Conservation (phyloP, 2,113 vertebrate genomes). For the Epinephelus cyanopodus region DNA sequence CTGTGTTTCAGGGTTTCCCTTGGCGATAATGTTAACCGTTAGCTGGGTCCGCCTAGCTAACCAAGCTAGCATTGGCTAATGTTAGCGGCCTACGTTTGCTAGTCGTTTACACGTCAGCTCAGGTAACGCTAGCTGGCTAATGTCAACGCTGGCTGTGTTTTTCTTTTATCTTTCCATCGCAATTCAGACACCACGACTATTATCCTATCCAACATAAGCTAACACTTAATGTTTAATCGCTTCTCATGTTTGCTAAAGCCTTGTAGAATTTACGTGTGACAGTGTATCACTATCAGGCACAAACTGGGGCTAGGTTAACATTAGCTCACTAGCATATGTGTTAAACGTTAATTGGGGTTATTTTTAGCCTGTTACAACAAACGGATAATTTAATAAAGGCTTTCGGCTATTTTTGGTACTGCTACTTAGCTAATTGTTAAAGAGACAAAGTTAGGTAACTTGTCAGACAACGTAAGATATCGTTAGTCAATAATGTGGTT, state of each 20-base stretch:
- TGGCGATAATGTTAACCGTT: slow-evolving; percentile 53
- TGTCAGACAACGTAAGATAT: neutral
- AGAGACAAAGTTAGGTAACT: neutral
- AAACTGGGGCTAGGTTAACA: slow-evolving; percentile 7
- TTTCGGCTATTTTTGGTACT: neutral
- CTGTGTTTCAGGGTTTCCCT: neutral
- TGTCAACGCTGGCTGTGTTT: slow-evolving; percentile 16
- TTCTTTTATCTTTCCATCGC: neutral
- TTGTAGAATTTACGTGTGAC: neutral
- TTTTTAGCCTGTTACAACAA: neutral
- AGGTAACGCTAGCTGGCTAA: slow-evolving; percentile 47
- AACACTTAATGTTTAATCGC: rapidly evolving
- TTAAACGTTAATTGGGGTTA: slow-evolving; percentile 8
- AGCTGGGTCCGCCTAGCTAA: slow-evolving; percentile 36
- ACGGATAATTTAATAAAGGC: neutral
- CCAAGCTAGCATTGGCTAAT: slow-evolving; percentile 38
- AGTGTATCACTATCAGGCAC: neutral
- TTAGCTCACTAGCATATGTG: slow-evolving; percentile 57
- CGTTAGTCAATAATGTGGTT: neutral
- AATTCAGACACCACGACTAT: neutral
- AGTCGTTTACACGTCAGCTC: slow-evolving; percentile 78
- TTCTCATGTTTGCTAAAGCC: neutral
- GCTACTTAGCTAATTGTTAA: neutral
- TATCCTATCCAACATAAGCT: rapidly evolving
- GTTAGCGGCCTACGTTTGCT: slow-evolving; percentile 69